phyloP scores from a whole-genome alignment of 35 echinoderm and acorn worm species.

The Acanthaster planci region DNA sequence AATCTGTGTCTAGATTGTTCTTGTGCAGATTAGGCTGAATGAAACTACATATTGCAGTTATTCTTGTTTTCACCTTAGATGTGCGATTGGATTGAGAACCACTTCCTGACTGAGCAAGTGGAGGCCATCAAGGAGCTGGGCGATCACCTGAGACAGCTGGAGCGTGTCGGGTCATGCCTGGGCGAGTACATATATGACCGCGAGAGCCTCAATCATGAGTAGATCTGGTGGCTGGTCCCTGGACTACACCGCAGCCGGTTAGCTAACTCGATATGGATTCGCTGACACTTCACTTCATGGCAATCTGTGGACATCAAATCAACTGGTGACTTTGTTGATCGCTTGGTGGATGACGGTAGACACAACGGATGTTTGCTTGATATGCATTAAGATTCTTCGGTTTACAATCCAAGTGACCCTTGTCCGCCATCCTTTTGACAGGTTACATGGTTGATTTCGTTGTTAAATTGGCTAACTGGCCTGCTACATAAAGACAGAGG shows the following conservation, averaged over 20 bases:
- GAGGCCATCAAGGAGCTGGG: conserved; percentile 97
- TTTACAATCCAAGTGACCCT: no score
- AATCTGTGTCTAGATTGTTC: no score
- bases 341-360: not conserved
- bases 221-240: not conserved
- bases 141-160: conserved; percentile 82
- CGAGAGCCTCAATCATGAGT: conserved; percentile 65
- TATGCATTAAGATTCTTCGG: no score
- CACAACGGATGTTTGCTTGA: no score
- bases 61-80: conserved; percentile 59
- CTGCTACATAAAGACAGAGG: conserved; percentile 12
- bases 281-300: not conserved
- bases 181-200: conserved; percentile 98
- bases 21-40: no score
- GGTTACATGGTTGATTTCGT: no score
- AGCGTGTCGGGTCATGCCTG: conserved; percentile 85
- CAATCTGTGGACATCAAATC: not conserved
- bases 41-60: not conserved
- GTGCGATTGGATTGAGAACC: conserved; percentile 86
- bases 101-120: conserved; percentile 90
- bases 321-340: not conserved
- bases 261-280: not conserved
- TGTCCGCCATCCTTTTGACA: no score
- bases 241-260: no score
- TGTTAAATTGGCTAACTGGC: not conserved